These are phyloP conservation scores for Emydoidea blandingii DNA, from an alignment of 2,797 vertebrate species.

Conservation along the genomic window DNA sequence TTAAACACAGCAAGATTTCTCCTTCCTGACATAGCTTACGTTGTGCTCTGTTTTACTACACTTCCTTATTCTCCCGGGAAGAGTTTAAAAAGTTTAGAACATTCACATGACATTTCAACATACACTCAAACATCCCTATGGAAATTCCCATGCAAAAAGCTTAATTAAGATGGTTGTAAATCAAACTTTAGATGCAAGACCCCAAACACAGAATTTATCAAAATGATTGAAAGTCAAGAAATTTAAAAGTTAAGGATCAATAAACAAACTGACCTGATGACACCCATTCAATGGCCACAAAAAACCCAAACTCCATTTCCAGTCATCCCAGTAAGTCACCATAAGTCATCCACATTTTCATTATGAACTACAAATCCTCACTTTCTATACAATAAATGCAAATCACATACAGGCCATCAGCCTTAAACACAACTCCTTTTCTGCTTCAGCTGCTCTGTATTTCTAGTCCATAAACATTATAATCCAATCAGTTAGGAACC, in stretches of 20 bases:
- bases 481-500: not conserved
- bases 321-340: not conserved
- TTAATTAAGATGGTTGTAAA: not conserved
- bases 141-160: not conserved
- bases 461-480: not conserved
- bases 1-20: not conserved
- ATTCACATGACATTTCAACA: not conserved
- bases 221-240: not conserved
- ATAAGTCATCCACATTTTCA: not conserved
- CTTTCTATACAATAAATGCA: not conserved
- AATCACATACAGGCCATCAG: not conserved
- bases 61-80: not conserved
- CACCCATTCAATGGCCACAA: not conserved
- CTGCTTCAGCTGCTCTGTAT: not conserved
- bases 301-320: not conserved
- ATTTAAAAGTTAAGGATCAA: not conserved
- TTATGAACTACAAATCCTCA: fast-evolving
- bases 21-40: not conserved
- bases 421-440: fast-evolving
- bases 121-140: not conserved
- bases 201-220: not conserved
- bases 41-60: not conserved
- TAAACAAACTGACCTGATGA: not conserved
- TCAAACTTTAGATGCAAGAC: not conserved
- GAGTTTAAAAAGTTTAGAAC: constrained; percentile 9